Conservation (phyloP, 2,113 vertebrate species). For the Brachyhypopomus occidentalis region DNA sequence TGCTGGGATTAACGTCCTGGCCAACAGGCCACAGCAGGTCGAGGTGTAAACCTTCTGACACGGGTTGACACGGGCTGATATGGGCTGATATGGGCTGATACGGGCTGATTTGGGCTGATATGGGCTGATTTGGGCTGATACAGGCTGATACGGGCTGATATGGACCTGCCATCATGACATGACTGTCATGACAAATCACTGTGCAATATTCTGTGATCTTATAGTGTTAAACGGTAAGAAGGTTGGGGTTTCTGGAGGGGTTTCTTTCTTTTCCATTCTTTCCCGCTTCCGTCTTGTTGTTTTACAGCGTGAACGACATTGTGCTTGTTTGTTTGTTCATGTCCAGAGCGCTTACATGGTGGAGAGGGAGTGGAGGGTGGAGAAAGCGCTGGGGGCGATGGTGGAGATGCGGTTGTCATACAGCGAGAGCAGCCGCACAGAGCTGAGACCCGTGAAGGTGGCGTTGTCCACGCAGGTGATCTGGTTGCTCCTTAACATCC, state of each 20-base stretch:
- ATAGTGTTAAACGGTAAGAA: neutral
- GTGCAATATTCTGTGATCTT: neutral
- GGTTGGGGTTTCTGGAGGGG: too few relatives aligned
- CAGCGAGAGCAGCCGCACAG: slow-evolving; percentile 91
- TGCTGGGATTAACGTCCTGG: slow-evolving; percentile 38
- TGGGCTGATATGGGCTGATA: too few relatives aligned
- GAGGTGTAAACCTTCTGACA: neutral
- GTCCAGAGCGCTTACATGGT: slow-evolving; percentile 87
- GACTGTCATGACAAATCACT: neutral
- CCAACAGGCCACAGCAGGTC: neutral
- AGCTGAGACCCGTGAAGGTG: slow-evolving; percentile 92
- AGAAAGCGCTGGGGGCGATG: slow-evolving; percentile 93
- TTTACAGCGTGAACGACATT: too few relatives aligned
- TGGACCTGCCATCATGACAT: neutral
- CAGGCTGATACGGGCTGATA: too few relatives aligned
- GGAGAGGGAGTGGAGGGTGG: slow-evolving; percentile 92
- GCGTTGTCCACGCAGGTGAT: slow-evolving; percentile 93
- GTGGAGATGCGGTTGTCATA: slow-evolving; percentile 96
- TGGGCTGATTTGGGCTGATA: too few relatives aligned
- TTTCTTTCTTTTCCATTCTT: too few relatives aligned
- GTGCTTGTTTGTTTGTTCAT: neutral
- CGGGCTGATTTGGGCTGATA: too few relatives aligned
- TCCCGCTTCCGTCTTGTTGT: too few relatives aligned
- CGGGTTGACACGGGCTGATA: too few relatives aligned
- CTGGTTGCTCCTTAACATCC: slow-evolving; percentile 95